Conservation (phyloP, 2,113 vertebrate genomes). For the Heterochromis multidens region DNA sequence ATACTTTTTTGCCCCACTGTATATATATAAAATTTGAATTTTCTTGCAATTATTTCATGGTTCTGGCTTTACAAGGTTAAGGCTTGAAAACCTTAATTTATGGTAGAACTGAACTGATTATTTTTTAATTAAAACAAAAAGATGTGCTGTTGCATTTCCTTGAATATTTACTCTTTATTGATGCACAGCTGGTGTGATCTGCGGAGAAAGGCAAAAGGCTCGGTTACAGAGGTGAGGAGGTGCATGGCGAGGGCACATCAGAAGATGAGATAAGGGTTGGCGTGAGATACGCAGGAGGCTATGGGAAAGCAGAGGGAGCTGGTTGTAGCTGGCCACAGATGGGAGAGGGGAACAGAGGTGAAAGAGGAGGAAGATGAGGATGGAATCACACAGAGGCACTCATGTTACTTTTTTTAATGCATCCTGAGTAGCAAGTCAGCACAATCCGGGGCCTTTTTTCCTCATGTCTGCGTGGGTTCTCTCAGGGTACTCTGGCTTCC, state of each 20-base stretch:
- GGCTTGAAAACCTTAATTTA: not conserved
- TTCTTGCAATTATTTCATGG: too few species aligned
- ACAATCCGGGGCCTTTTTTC: not conserved
- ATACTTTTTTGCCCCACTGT: too few species aligned
- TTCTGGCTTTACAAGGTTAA: too few species aligned
- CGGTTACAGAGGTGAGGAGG: not conserved
- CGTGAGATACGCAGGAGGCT: not conserved
- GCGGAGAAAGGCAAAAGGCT: not conserved
- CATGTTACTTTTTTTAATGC: not conserved
- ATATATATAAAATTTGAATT: too few species aligned
- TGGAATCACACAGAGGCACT: not conserved
- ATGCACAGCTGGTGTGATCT: not conserved
- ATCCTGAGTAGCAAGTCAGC: not conserved
- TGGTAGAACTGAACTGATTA: not conserved
- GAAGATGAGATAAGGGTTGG: not conserved
- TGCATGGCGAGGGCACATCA: not conserved
- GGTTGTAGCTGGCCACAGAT: conserved; percentile 6
- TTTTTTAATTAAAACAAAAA: not conserved
- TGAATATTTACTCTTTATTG: not conserved
- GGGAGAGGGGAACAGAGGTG: not conserved
- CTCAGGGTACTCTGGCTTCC: not conserved
- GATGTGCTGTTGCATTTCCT: not conserved
- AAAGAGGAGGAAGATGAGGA: not conserved
- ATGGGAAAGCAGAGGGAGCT: not conserved
- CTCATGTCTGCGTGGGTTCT: not conserved